A percentile compares a stretch with the other conserved stretches of the same genome.
These are phyloP conservation scores for Metaphire vulgaris DNA, from an alignment of 1,140 invertebrate species.

Conservation along the genomic window DNA sequence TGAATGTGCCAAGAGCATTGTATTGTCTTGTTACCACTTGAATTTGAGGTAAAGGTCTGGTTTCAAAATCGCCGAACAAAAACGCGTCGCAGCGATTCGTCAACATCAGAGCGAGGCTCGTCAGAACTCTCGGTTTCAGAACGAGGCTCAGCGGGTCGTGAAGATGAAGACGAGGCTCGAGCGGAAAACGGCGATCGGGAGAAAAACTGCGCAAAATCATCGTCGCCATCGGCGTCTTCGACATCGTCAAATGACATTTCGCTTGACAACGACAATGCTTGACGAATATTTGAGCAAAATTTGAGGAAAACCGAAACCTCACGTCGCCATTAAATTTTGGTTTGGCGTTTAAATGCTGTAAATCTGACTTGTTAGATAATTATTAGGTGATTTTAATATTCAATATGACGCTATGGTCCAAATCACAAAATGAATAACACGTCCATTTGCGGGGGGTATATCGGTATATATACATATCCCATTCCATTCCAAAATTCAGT, in stretches of 20 bases:
- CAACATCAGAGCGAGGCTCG: neutral
- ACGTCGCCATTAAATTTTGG: neutral
- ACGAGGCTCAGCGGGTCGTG: neutral
- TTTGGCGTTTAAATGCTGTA: neutral
- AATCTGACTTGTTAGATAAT: neutral
- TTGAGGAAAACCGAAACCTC: too few relatives aligned
- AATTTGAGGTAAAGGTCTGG: constrained; percentile 89
- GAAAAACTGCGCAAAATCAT: neutral
- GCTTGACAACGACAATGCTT: neutral
- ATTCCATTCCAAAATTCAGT: too few relatives aligned
- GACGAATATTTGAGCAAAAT: neutral
- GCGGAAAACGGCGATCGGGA: neutral
- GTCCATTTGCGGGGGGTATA: too few relatives aligned
- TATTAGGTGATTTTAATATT: neutral
- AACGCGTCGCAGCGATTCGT: constrained; percentile 64
- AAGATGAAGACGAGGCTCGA: neutral
- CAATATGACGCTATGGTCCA: neutral
- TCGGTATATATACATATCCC: too few relatives aligned
- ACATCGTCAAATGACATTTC: neutral
- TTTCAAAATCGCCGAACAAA: constrained; percentile 93
- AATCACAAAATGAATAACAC: neutral
- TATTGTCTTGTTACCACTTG: neutral
- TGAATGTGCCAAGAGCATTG: neutral
- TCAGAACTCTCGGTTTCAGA: neutral
- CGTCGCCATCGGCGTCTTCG: neutral